Conservation (phyloP, 1,140 invertebrate genomes). For the Anoplophora glabripennis region DNA sequence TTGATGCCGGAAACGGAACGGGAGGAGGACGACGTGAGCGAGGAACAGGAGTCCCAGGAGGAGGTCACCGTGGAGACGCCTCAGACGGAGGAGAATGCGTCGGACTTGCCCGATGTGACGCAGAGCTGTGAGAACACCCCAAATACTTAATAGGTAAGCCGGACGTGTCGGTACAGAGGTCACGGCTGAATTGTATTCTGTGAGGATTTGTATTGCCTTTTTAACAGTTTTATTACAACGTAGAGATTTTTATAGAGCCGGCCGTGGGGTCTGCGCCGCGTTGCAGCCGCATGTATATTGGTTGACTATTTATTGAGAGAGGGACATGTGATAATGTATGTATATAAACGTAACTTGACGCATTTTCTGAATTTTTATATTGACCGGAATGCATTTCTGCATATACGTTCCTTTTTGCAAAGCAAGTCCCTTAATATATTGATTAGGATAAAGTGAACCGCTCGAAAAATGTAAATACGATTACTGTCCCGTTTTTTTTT, state of each 20-base stretch:
- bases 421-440: conserved; percentile 20
- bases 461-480: conserved; percentile 26
- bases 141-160: conserved; percentile 22
- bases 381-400: conserved; percentile 37
- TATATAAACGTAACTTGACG: conserved; percentile 38
- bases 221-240: conserved; percentile 5
- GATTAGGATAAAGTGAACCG: conserved; percentile 12
- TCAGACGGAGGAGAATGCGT: conserved; percentile 16
- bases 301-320: conserved; percentile 19
- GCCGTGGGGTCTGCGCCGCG: conserved; percentile 12
- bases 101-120: conserved; percentile 37
- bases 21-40: conserved; percentile 39
- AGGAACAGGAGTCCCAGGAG: conserved; percentile 43
- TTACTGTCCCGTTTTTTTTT: conserved; percentile 11
- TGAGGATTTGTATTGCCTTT: not conserved
- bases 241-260: conserved; percentile 6
- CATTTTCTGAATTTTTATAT: conserved; percentile 43
- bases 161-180: not conserved
- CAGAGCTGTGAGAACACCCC: conserved; percentile 38
- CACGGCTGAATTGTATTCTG: too few relatives aligned
- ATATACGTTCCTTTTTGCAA: conserved; percentile 30
- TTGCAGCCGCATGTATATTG: conserved; percentile 9
- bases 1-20: conserved; percentile 76
- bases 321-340: conserved; percentile 45
- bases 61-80: conserved; percentile 19